Base-by-base conservation (phyloP, 2,888 invertebrate genomes). In the Ormyrus nitidulus region DNA sequence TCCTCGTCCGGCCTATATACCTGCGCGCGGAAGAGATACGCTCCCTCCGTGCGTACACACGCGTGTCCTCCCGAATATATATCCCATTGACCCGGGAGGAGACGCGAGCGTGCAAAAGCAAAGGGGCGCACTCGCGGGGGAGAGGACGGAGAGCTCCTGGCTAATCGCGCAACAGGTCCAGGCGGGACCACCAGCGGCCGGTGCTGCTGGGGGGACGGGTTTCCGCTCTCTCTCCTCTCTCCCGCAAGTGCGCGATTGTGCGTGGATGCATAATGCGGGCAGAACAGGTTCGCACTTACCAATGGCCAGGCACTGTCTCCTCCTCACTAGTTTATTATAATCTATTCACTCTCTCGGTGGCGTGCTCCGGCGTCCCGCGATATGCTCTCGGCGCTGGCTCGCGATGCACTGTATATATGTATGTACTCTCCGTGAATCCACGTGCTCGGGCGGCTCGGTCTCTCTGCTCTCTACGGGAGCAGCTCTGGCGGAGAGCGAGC, bases 401-500 rank as follows among this genome's bases (percentile, higher is more conserved):
- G 66, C 66, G 66, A 51, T 53, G 66, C 66, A 46, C 8, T 51
- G 34, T 34, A 61, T 61, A 48, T n/a, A 8, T 53, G 34, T 61
- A 11, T 61, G 1, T 46, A 56, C 62, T 53, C 73, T 53, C 58
- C 13, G 19, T 19, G 58, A 13, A 34, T 64, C 64, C 65, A 65
- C 73, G 64, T 74, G 65, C 56, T 64, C 19, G 13, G 48, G 34
- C 34, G 34, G 34, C 34, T 34, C 34, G 34, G 34, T 34, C 34
- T 34, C 34, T 34, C 34, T 34, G 34, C 34, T 34, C 34, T 34
- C 34, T 34, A 34, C 34, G 34, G 34, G 82, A 83, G 58, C 70
- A 81, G 49, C 54, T 34, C 68, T 54, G 34, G 64, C 10, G 46
- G 46, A 69, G 62, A 62, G 46, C 34, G 54, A 86, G 88, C 87